Evolutionary conservation across 1,140 invertebrate species (phyloP).

Genomic region (Aphaenogaster floridana): DNA sequence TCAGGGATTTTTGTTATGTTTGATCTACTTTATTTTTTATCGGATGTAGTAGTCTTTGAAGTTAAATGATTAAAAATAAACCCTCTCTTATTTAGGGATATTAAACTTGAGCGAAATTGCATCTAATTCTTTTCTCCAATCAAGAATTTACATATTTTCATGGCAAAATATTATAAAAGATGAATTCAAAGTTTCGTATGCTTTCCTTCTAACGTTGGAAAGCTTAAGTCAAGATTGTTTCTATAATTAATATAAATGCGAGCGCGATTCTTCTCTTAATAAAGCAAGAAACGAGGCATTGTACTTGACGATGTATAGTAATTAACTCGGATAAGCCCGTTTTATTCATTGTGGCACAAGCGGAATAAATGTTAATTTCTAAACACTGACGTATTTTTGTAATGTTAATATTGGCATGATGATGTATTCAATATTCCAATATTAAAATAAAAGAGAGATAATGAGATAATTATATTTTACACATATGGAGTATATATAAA

Average conservation of each 20-base stretch:
- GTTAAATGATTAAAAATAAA: constrained; percentile 11
- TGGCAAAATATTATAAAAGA: not conserved
- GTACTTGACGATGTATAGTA: not conserved
- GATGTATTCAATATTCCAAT: not conserved
- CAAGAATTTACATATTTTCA: not conserved
- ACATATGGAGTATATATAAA: not conserved
- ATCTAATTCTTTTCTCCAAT: not conserved
- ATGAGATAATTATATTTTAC: not conserved
- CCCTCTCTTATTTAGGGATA: not conserved
- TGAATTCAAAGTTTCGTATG: not conserved
- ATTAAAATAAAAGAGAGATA: not conserved
- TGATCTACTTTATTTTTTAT: not conserved
- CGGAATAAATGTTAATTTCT: not conserved
- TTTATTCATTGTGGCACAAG: not conserved
- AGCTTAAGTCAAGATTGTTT: not conserved
- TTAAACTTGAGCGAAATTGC: not conserved
- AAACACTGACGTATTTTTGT: not conserved
- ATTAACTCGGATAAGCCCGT: not conserved
- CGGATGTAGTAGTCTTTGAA: not conserved
- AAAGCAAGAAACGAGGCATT: not conserved
- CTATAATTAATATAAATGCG: constrained; percentile 24
- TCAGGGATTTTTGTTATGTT: not conserved
- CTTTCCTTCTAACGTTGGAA: not conserved
- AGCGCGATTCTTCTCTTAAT: not conserved
- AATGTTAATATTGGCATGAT: not conserved